A percentile compares a stretch with the other conserved stretches of the same genome.
These are phyloP conservation scores for Drosophila murphyi DNA, from an alignment of 1,140 invertebrate species.

Conservation along the genomic window DNA sequence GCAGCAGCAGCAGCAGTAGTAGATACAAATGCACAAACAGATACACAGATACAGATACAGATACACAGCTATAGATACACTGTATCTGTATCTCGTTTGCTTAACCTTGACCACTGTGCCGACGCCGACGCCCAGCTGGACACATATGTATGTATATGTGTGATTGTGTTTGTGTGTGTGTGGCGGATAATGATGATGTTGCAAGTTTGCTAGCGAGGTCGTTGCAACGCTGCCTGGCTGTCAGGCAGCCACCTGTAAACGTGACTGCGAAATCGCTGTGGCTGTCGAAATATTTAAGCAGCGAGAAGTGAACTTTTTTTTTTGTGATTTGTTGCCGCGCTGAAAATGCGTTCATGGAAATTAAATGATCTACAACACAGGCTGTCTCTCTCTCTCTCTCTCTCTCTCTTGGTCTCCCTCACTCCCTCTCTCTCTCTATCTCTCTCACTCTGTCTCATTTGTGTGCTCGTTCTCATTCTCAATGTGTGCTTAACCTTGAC, in stretches of 20 bases:
- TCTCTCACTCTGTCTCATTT: background rate
- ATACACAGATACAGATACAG: conserved; percentile 26
- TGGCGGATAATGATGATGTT: conserved; percentile 59
- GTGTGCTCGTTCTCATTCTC: background rate
- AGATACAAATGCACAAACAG: conserved; percentile 23
- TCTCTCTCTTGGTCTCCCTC: too few species aligned
- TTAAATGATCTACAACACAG: conserved; percentile 25
- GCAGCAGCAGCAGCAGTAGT: conserved; percentile 23
- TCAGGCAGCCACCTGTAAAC: conserved; percentile 69
- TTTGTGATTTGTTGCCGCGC: conserved; percentile 73
- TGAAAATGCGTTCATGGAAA: conserved; percentile 74
- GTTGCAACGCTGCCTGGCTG: background rate
- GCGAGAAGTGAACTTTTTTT: conserved; percentile 31
- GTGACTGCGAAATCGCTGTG: conserved; percentile 49
- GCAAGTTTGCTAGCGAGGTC: conserved; percentile 32
- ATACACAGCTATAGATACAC: conserved; percentile 18
- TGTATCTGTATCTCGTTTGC: conserved; percentile 38
- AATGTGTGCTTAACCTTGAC: conserved; percentile 35
- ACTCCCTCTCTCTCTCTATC: background rate
- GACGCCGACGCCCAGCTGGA: conserved; percentile 58
- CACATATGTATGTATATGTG: conserved; percentile 3
- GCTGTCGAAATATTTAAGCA: conserved; percentile 76
- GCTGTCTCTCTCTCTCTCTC: conserved; percentile 1
- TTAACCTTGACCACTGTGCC: conserved; percentile 72
- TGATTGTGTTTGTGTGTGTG: background rate